Percentiles rank a stretch among this genome's conserved stretches.
These are phyloP conservation scores for Papilio helenus DNA, from an alignment of 1,140 invertebrate genomes.

Conservation along the genomic window DNA sequence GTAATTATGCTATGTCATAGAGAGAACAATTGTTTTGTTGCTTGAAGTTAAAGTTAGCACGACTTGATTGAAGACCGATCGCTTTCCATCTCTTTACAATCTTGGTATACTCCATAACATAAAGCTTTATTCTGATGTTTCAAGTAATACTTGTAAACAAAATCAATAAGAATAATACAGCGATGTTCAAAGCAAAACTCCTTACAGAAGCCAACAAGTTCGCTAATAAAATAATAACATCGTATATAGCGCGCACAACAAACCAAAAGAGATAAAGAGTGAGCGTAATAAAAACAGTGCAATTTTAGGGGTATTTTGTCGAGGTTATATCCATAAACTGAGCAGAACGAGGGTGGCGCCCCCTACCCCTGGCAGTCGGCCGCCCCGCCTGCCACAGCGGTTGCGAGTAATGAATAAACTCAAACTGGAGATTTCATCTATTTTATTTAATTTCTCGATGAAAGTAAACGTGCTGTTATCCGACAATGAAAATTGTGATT, in stretches of 20 bases:
- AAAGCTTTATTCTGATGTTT: background rate
- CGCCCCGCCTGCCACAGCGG: constrained; percentile 50
- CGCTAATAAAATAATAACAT: constrained; percentile 80
- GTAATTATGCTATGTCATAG: background rate
- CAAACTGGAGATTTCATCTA: constrained; percentile 63
- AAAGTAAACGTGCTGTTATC: constrained; percentile 74
- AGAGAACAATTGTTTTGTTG: background rate
- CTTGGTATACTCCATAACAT: background rate
- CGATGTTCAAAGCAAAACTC: constrained; percentile 36
- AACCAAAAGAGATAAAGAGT: constrained; percentile 81
- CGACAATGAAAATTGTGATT: constrained; percentile 70
- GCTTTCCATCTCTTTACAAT: background rate
- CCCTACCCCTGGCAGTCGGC: constrained; percentile 49
- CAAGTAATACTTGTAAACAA: background rate
- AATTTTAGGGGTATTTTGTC: constrained; percentile 83
- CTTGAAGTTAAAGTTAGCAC: background rate
- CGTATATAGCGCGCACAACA: constrained; percentile 76
- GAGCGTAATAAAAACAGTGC: constrained; percentile 82
- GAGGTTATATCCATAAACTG: constrained; percentile 82
- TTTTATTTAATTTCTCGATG: constrained; percentile 78
- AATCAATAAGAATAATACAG: constrained; percentile 17
- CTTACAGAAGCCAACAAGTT: constrained; percentile 45
- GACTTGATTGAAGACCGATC: background rate
- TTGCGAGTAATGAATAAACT: constrained; percentile 82
- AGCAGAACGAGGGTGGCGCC: constrained; percentile 62